Evolutionary conservation across 1,140 invertebrate species (phyloP), one percentile per base, ranked within the genome.

Genomic region (Aradophagus sp.): DNA sequence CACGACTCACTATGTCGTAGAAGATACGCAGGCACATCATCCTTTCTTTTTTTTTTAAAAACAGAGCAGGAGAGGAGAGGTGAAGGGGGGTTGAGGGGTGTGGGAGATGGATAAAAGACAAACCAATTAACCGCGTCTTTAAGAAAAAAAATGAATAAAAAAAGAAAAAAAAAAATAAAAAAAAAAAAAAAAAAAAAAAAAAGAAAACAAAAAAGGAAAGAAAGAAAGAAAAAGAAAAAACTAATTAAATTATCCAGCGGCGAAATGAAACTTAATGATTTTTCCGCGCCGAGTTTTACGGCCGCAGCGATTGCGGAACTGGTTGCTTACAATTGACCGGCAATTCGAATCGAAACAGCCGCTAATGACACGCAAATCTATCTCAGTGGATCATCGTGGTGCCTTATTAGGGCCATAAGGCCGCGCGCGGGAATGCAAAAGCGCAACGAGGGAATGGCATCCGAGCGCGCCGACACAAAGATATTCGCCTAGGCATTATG

Each of bases 331-430:
- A 73, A 66, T 73, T 62, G 59, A 45, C 31, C 39, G 27, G 50
- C 50, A 72, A 71, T 69, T 70, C 48, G 50, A 36, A 50, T 65
- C 38, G 67, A 65, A 76, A 68, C 66, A 62, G 23, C 34, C 47
- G 52, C 44, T 68, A 76, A 77, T 70, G 68, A 75, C 74, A 65
- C 50, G 45, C 50, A 65, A 52, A 66, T 59, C 66, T 75, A 68
- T 74, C 70, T 75, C 62, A 68, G 26, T 52, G 48, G 65, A 77
- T 76, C 72, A 71, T 76, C 71, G 20, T 34, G 15, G 16, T 20
- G 44, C 69, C 74, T 65, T 77, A 75, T 73, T 74, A 68, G 67
- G 73, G 26, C 14, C 17, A 52, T 26, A 62, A 26, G 44, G 44
- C 47, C 50, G 34, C 19, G 41, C 34, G 12, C 26, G 48, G 44